phyloP scores from a whole-genome alignment of 2,888 invertebrate species.

The Lepidochitona cinerea region DNA sequence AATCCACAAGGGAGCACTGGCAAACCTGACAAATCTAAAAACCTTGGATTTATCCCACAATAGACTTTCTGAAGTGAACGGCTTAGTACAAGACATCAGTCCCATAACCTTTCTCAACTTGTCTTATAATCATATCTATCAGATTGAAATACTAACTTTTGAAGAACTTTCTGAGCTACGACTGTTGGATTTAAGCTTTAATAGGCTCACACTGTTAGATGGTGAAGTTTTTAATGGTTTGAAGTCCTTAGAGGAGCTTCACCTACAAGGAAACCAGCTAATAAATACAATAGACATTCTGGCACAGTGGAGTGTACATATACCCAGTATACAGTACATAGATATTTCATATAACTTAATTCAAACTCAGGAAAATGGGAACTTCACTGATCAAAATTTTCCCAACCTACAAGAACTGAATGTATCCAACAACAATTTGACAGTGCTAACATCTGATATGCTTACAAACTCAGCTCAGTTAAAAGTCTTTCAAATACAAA shows the following conservation, averaged over 20 bases:
- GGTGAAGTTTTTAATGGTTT: conserved; percentile 10
- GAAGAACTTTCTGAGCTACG: conserved; percentile 17
- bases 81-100: conserved; percentile 13
- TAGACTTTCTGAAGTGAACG: conserved; percentile 31
- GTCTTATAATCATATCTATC: conserved; percentile 25
- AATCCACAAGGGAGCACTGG: conserved; percentile 24
- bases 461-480: background rate
- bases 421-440: conserved; percentile 41
- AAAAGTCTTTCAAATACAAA: background rate
- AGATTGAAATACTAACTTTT: conserved; percentile 20
- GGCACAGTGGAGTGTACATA: conserved; percentile 20
- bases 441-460: background rate
- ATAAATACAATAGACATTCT: conserved; percentile 12
- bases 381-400: background rate
- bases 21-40: conserved; percentile 28
- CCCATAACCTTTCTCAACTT: conserved; percentile 27
- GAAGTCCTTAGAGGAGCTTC: conserved; percentile 13
- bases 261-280: conserved; percentile 70
- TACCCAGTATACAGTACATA: conserved; percentile 18
- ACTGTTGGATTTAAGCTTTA: conserved; percentile 30
- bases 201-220: conserved; percentile 14
- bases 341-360: conserved; percentile 37
- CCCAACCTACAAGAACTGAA: conserved; percentile 28
- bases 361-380: background rate
- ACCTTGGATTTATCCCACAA: conserved; percentile 50